These are phyloP conservation scores for Cantharis nigra DNA, from an alignment of 2,888 invertebrate genomes.

Conservation along the genomic window DNA sequence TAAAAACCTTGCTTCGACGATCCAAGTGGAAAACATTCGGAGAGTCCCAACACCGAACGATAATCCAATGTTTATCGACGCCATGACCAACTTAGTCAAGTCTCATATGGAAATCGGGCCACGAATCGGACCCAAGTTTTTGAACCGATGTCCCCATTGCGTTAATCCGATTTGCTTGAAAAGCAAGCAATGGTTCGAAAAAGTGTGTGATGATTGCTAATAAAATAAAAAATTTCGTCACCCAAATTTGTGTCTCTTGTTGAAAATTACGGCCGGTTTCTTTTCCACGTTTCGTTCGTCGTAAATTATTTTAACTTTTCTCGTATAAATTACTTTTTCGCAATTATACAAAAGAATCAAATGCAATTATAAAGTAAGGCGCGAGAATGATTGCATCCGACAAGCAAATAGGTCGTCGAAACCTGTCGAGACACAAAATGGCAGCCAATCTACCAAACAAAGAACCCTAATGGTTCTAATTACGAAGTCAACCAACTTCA, in stretches of 20 bases:
- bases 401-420: constrained; percentile 26
- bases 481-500: constrained; percentile 29
- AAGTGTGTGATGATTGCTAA: constrained; percentile 42
- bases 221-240: background rate
- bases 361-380: constrained; percentile 14
- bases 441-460: constrained; percentile 30
- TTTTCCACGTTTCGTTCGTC: background rate
- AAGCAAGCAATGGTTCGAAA: constrained; percentile 74
- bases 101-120: constrained; percentile 69
- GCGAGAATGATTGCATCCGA: constrained; percentile 24
- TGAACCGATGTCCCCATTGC: constrained; percentile 74
- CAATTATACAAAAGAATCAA: constrained; percentile 21
- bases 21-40: constrained; percentile 75
- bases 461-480: constrained; percentile 29
- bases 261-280: background rate
- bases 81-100: constrained; percentile 79
- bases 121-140: constrained; percentile 73
- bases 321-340: constrained; percentile 21
- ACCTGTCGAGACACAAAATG: constrained; percentile 24
- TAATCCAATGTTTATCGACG: constrained; percentile 88
- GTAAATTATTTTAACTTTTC: constrained; percentile 9
- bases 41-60: constrained; percentile 91
- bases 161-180: constrained; percentile 53
- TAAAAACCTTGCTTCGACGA: constrained; percentile 83
- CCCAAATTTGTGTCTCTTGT: background rate